Percentiles rank a stretch among this genome's conserved stretches.
Conservation (phyloP, 92 coral and sea anemone genomes). For the Diadumene lineata region DNA sequence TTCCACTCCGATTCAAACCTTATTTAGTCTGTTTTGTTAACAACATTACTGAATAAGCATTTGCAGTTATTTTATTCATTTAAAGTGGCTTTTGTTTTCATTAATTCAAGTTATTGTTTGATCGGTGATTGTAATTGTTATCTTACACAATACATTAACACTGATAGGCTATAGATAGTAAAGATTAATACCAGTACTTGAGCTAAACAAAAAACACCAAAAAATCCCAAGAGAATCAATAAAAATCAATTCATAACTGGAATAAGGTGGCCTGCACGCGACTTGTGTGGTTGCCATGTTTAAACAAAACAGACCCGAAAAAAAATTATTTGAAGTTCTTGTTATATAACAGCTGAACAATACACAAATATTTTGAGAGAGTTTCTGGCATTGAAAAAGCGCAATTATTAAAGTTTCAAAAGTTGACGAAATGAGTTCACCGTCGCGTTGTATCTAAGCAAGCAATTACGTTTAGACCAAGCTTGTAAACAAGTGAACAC, state of each 20-base stretch:
- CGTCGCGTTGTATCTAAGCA: too few species aligned
- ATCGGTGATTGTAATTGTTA: not conserved
- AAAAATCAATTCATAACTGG: not conserved
- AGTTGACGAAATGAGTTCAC: too few species aligned
- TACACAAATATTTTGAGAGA: too few species aligned
- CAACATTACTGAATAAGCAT: too few species aligned
- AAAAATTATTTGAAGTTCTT: not conserved
- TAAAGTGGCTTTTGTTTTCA: not conserved
- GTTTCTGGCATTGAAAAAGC: too few species aligned
- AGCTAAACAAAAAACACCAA: not conserved
- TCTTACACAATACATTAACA: constrained; percentile 12
- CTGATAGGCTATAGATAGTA: constrained; percentile 10
- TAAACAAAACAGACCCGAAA: not conserved
- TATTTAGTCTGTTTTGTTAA: too few species aligned
- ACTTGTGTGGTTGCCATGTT: not conserved
- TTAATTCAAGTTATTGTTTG: not conserved
- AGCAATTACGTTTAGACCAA: too few species aligned
- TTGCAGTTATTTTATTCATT: too few species aligned
- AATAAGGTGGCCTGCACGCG: not conserved
- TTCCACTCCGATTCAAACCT: too few species aligned
- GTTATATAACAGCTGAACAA: not conserved
- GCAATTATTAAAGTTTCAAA: too few species aligned
- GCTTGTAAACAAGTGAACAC: too few species aligned
- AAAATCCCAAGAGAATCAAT: not conserved
- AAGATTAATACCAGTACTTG: not conserved